These are phyloP conservation scores for Eulemur rubriventer DNA, from an alignment of 2,797 vertebrate species.

Conservation along the genomic window DNA sequence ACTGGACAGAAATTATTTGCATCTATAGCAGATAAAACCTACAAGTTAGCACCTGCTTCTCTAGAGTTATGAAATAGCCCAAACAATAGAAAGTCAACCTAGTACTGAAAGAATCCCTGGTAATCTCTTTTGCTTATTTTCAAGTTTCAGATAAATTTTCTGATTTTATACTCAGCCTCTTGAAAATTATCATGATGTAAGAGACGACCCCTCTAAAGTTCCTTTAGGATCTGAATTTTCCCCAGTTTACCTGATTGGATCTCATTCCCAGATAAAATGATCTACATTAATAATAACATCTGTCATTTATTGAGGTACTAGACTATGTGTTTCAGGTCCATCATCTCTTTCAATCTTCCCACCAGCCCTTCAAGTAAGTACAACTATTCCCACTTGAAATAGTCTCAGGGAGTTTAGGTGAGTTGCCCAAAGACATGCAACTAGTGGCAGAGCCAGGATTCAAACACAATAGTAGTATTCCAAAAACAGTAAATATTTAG, in stretches of 20 bases:
- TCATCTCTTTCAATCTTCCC: neutral
- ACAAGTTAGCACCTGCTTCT: neutral
- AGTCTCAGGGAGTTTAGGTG: neutral
- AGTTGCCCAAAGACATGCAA: neutral
- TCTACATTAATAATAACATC: neutral
- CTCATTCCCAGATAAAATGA: neutral
- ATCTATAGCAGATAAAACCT: neutral
- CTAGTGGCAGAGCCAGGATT: neutral
- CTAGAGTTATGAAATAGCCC: neutral
- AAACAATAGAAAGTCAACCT: neutral
- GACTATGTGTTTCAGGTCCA: neutral
- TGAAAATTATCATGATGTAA: neutral
- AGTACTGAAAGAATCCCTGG: neutral
- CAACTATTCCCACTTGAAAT: neutral
- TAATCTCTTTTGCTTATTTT: neutral
- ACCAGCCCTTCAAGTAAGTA: neutral
- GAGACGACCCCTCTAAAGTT: neutral
- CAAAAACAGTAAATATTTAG: neutral
- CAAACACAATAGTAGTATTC: neutral
- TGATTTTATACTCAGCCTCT: neutral
- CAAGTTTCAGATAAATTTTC: slow-evolving; percentile 1
- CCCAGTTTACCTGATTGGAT: neutral
- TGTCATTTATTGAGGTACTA: neutral
- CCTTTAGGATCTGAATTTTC: neutral
- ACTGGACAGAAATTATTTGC: neutral